Base-by-base conservation (phyloP, 2,113 vertebrate genomes). In the Mesembrinibis cayennensis region DNA sequence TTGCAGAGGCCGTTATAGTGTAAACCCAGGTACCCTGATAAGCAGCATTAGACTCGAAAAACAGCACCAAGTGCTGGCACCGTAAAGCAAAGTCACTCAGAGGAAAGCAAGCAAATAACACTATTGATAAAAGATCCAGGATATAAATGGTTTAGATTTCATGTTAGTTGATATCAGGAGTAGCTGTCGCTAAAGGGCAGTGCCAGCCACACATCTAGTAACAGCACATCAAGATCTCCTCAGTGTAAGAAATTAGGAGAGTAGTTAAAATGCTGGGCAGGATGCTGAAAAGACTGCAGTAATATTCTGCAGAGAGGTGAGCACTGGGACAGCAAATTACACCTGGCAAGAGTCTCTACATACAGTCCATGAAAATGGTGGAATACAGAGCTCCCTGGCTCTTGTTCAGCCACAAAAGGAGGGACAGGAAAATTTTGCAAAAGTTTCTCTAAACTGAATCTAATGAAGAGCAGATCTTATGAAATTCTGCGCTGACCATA, bases 71-170 rank as follows among this genome's bases (percentile, higher is more conserved):
- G 82, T 23, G 40, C 65, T 70, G 69, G 88, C 89, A 97, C 69
- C 6, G 3, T 5, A 85, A 70, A 74, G 45, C 25, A 82, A 85
- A 95, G 70, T n/a, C 85, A 71, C 70, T 87, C 82, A 71, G 50
- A 58, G 61, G 55, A 90, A 85, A 90, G 82, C 40, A 93, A 87
- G 38, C 34, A 88, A 71, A 26, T 23, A 82, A 71, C 66, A 53
- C 21, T 19, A 56, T 61, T 82, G 76, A 89, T 74, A 83, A 71
- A 87, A 83, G 84, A 89, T 62, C 21, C 79, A 76, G 56, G 52
- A 78, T 59, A 79, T 49, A 90, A 92, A 74, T 40, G 56, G 82
- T 59, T 79, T 79, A 55, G 47, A 50, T 76, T 92, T 93, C 61
- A 20, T 55, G 58, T 67, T 45, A 58, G 45, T 45, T 84, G 73